A percentile compares a stretch with the other conserved stretches of the same genome.
These are phyloP conservation scores for Tympanoctomys barrerae DNA, from an alignment of 2,797 vertebrate genomes.

Conservation along the genomic window DNA sequence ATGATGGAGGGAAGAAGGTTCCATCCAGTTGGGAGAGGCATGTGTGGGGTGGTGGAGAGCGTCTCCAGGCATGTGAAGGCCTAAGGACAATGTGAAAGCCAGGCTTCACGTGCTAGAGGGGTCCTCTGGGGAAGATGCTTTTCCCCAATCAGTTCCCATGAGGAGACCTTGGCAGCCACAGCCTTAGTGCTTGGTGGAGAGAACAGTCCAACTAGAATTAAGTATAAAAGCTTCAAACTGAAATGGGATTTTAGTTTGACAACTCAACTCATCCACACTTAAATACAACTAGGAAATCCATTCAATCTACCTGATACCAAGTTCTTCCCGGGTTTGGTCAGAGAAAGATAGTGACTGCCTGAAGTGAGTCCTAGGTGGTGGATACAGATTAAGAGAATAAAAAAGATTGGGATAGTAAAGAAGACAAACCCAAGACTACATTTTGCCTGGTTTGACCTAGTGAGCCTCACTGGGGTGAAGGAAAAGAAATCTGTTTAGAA, in stretches of 20 bases:
- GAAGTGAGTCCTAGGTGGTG: neutral
- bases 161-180: neutral
- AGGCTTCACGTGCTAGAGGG: neutral
- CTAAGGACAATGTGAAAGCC: neutral
- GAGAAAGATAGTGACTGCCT: neutral
- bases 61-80: neutral
- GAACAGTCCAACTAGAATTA: neutral
- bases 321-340: neutral
- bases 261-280: neutral
- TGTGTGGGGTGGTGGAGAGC: neutral
- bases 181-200: neutral
- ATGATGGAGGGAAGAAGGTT: neutral
- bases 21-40: neutral
- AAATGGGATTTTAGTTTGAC: neutral
- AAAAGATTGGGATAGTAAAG: neutral
- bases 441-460: neutral
- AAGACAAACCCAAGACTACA: neutral
- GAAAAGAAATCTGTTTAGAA: neutral
- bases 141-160: neutral
- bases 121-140: neutral
- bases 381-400: neutral
- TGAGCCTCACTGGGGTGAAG: neutral
- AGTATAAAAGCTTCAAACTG: conserved; percentile 26
- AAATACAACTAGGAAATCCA: neutral
- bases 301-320: neutral